A percentile compares a stretch with the other conserved stretches of the same genome.
phyloP scores from a whole-genome alignment of 2,888 invertebrate species.

The Trichogramma evanescens region DNA sequence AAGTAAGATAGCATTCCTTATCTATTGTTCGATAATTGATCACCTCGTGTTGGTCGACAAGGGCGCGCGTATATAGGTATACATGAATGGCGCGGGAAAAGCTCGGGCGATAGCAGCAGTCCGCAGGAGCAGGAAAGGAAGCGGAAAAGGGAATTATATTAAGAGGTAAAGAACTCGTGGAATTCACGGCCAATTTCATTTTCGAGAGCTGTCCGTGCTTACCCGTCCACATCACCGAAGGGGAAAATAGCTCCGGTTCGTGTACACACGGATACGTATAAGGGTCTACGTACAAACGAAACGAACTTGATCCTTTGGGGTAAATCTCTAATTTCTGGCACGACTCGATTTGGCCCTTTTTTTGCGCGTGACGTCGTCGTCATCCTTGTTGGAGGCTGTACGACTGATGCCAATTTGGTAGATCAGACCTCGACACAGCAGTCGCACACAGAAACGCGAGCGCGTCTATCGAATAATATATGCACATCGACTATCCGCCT shows the following conservation, averaged over 20 bases:
- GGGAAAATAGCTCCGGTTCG: no score
- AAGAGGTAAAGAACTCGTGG: slow-evolving; percentile 28
- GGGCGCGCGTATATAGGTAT: background rate
- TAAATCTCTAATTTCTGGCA: slow-evolving; percentile 13
- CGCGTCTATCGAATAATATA: no score
- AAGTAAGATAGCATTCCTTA: slow-evolving; percentile 18
- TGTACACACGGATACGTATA: no score
- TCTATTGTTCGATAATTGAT: slow-evolving; percentile 1
- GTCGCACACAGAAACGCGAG: no score
- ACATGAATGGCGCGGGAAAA: background rate
- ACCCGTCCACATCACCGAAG: no score
- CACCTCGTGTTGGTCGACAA: background rate
- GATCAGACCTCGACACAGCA: no score
- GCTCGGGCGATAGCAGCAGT: background rate
- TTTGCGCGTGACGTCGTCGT: no score
- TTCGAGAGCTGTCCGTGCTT: background rate
- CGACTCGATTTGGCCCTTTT: background rate
- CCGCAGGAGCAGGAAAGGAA: background rate
- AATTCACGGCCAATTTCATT: slow-evolving; percentile 29
- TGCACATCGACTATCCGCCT: no score
- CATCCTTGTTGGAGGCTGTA: no score
- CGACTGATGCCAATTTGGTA: no score
- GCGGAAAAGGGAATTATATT: slow-evolving; percentile 21
- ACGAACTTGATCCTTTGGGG: slow-evolving; percentile 1
- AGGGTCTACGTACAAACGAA: background rate